Conservation (phyloP, 2,113 vertebrate species). For the Hippocampus barbouri region DNA sequence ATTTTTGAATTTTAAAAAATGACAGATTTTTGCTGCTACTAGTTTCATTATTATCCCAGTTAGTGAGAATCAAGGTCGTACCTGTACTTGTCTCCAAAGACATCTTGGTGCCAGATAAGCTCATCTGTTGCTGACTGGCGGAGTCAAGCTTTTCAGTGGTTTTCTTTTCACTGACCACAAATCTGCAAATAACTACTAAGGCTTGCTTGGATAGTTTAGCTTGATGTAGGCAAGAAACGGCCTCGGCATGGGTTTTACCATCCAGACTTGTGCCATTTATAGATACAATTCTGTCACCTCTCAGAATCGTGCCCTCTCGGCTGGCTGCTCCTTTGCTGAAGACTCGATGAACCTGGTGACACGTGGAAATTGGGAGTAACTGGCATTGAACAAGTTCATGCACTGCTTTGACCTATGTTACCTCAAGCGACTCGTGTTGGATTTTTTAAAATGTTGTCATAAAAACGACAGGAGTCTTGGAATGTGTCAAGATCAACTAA, state of each 20-base stretch:
- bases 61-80: conserved; percentile 32
- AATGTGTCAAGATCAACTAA: too few relatives aligned
- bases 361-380: conserved; percentile 3
- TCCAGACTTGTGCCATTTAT: conserved; percentile 80
- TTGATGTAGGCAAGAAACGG: conserved; percentile 82
- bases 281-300: conserved; percentile 82
- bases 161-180: conserved; percentile 48
- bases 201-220: conserved; percentile 76
- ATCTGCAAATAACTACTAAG: conserved; percentile 79
- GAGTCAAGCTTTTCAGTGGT: conserved; percentile 53
- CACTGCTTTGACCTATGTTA: too few relatives aligned
- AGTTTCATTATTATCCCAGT: not conserved
- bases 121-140: conserved; percentile 49
- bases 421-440: too few relatives aligned
- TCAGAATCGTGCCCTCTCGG: conserved; percentile 82
- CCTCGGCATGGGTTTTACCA: conserved; percentile 80
- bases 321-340: conserved; percentile 84
- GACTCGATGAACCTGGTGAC: conserved; percentile 84
- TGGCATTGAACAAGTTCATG: too few relatives aligned
- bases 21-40: not conserved
- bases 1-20: not conserved
- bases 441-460: too few relatives aligned
- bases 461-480: too few relatives aligned
- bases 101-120: conserved; percentile 50
- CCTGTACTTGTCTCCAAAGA: conserved; percentile 68